phyloP scores from a whole-genome alignment of 2,888 invertebrate species.

The Rhyacophila evoluta region DNA sequence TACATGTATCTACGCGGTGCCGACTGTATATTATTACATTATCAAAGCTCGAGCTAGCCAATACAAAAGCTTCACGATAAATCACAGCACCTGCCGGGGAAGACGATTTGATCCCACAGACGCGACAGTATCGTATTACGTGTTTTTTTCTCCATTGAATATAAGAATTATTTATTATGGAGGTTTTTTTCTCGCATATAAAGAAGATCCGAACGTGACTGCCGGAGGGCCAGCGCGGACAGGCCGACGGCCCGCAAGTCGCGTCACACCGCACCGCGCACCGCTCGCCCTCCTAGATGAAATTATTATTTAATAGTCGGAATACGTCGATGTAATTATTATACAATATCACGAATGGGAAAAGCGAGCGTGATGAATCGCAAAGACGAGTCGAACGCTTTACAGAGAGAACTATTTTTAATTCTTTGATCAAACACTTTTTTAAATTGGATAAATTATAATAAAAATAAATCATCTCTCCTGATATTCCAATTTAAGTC shows the following conservation, averaged over 20 bases:
- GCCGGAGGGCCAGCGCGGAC: constrained; percentile 6
- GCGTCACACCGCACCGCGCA: background rate
- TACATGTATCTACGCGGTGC: too few species aligned
- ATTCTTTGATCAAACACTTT: too few species aligned
- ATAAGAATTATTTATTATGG: background rate
- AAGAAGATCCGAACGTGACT: constrained; percentile 28
- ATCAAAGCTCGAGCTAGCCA: background rate
- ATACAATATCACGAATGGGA: constrained; percentile 2
- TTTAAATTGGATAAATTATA: too few species aligned
- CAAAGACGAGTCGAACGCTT: background rate
- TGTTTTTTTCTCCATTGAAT: constrained; percentile 17
- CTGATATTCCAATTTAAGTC: background rate
- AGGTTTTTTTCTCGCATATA: constrained; percentile 6
- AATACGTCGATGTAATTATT: constrained; percentile 12
- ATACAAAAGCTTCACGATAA: constrained; percentile 27
- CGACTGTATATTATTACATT: too few species aligned
- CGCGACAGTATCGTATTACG: constrained; percentile 31
- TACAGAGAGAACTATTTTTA: background rate
- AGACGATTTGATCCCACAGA: background rate
- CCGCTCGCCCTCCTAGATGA: background rate
- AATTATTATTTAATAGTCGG: background rate
- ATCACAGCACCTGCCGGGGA: constrained; percentile 29
- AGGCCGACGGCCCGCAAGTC: background rate
- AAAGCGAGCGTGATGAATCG: background rate
- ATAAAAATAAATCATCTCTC: background rate